Evolutionary conservation across 2,888 invertebrate genomes (phyloP), one percentile per base, ranked within the genome.

Genomic region (Biston betularia): DNA sequence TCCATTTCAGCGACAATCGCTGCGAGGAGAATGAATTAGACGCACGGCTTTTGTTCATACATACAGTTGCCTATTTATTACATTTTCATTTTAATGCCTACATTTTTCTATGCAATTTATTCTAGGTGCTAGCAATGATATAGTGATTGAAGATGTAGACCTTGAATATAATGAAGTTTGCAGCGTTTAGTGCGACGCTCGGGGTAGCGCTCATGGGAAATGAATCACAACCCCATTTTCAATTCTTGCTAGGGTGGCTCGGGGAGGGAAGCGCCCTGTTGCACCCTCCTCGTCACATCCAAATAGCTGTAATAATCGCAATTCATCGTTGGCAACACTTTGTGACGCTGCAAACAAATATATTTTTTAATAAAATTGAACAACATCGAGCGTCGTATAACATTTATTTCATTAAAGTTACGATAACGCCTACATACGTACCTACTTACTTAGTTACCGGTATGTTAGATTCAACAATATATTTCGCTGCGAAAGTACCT

Each of bases 181-280:
- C 8, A 83, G 85, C 84, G 83, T 87, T 83, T 84, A 80, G 87
- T 85, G 79, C 79, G 75, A 79, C 81, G 80, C 77, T n/a, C 78
- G 79, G 81, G 12, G 79, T 81, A 80, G 86, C 84, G 88, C 87
- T 86, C 88, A 89, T 92, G 92, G 89, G 92, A 92, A 92, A 91
- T 92, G 92, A 93, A 91, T 92, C 92, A 92, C 92, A 89, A 92
- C 92, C 93, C 93, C 87, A 90, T 89, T 90, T 91, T 89, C 89
- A 90, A 89, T 90, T 89, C 88, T 75, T 80, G 77, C 80, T 82
- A 79, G 88, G 92, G 90, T 88, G 80, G 82, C 81, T 80, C 82
- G 76, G 81, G 80, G 83, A 86, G 83, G 82, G 84, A 81, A 81
- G 79, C 79, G 83, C 76, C 81, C 79, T 83, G 79, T 73, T 84